These are phyloP conservation scores for Desmodus rotundus DNA, from an alignment of 2,113 vertebrate species.

Conservation along the genomic window DNA sequence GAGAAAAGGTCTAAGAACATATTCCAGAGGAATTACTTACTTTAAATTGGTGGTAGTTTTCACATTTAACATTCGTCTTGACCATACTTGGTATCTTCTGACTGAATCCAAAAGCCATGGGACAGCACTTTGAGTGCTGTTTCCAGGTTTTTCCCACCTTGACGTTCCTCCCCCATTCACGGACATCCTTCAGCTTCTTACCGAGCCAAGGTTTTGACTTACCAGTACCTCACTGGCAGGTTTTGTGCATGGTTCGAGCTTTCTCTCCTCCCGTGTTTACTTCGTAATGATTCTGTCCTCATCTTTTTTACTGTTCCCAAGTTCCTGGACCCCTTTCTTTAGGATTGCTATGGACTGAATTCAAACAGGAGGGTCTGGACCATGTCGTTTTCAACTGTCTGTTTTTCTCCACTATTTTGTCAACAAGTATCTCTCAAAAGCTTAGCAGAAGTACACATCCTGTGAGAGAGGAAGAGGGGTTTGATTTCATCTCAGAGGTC, in stretches of 20 bases:
- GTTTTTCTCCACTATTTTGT: constrained; percentile 20
- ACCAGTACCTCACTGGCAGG: constrained; percentile 15
- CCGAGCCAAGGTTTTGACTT: constrained; percentile 20
- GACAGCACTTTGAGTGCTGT: neutral
- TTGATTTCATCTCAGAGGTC: neutral
- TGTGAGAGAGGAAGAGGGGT: constrained; percentile 47
- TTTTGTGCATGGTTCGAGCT: constrained; percentile 42
- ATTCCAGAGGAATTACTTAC: neutral
- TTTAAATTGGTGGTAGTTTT: neutral
- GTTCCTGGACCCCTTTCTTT: constrained; percentile 3
- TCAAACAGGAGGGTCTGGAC: constrained; percentile 21
- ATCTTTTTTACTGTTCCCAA: neutral
- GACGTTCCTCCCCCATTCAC: neutral
- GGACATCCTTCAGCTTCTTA: neutral
- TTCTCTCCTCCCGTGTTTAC: neutral
- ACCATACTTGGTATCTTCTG: neutral
- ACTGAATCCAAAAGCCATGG: neutral
- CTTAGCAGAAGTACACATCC: constrained; percentile 37
- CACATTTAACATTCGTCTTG: neutral
- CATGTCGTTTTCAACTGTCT: neutral
- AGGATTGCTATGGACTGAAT: neutral
- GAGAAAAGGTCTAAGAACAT: neutral
- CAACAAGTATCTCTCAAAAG: neutral
- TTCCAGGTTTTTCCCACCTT: neutral
- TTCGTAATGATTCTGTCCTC: neutral